Evolutionary conservation across 2,797 vertebrate genomes (phyloP), one percentile per base, ranked within the genome.

Genomic region (Melanotaenia boesemani): DNA sequence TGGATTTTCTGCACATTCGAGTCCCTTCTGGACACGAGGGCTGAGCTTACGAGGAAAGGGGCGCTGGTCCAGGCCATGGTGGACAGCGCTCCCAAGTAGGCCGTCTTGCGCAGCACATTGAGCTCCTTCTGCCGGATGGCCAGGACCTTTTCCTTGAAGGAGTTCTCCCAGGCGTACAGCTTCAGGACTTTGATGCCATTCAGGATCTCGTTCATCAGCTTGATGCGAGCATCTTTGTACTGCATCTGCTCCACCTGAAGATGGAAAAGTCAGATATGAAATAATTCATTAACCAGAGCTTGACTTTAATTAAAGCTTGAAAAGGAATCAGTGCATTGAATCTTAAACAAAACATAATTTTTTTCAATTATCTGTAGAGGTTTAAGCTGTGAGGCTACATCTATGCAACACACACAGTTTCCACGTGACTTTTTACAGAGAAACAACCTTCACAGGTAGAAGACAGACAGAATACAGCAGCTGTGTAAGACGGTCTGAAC

Each of bases 111-210:
- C 68, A 99, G 88, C 22, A 98, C 93, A 0, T 54, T 88, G 30
- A 99, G 96, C 89, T 99, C 98, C 0, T 95, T 93, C 88, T 95
- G 92, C 0, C 98, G 90, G 52, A 99, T 97, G 48, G 94, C 93
- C 60, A 96, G 76, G 4, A 99, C 93, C 84, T 97, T 97, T 7
- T 96, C 90, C 59, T 91, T 89, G 82, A 99, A 99, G 0, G 96
- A 98, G 13, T 89, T 93, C 15, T 99, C 98, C 98, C 98, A 99
- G 20, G 98, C 97, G 0, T 99, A 99, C 28, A 99, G 94, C 92
- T 99, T 99, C 61, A 99, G 91, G 50, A 99, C 97, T 81, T 98
- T 99, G 48, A 99, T 99, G 81, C 98, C 98, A 0, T 95, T 94
- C 86, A 99, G 90, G 70, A 99, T 97, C 94, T 99, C 98, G 0